phyloP scores from a whole-genome alignment of 2,113 vertebrate species.

The Cyanoramphus novaezelandiae region DNA sequence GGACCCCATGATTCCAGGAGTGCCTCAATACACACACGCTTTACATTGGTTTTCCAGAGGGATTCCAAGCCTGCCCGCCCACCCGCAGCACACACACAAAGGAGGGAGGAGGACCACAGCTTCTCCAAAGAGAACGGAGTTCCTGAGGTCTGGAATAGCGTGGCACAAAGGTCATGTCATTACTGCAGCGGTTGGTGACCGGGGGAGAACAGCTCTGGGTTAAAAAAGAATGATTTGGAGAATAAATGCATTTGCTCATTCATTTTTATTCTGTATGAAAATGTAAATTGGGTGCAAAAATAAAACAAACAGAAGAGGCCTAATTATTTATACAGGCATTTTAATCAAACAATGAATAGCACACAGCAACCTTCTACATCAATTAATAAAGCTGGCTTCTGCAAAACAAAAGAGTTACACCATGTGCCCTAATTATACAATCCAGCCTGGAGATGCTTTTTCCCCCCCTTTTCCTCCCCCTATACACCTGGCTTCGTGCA shows the following conservation, averaged over 20 bases:
- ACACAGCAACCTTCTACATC: constrained; percentile 71
- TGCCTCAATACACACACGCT: rapidly evolving
- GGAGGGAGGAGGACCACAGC: constrained; percentile 5
- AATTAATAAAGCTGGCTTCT: constrained; percentile 73
- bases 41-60: not conserved
- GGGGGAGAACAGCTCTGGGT: not conserved
- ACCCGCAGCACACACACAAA: constrained; percentile 8
- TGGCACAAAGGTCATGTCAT: not conserved
- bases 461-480: not conserved
- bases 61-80: not conserved
- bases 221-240: not conserved
- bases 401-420: constrained; percentile 65
- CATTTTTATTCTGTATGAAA: not conserved
- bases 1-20: not conserved
- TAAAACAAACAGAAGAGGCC: constrained; percentile 63
- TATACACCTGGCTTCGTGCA: constrained; percentile 35
- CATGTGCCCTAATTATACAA: constrained; percentile 60
- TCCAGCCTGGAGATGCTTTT: constrained; percentile 22
- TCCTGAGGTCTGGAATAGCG: not conserved
- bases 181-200: not conserved
- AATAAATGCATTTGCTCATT: not conserved
- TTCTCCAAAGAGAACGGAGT: not conserved
- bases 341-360: constrained; percentile 78
- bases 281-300: constrained; percentile 55
- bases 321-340: constrained; percentile 77